Percentiles rank a stretch among this genome's conserved stretches.
These are phyloP conservation scores for Harpalus rufipes DNA, from an alignment of 2,888 invertebrate species.

Conservation along the genomic window DNA sequence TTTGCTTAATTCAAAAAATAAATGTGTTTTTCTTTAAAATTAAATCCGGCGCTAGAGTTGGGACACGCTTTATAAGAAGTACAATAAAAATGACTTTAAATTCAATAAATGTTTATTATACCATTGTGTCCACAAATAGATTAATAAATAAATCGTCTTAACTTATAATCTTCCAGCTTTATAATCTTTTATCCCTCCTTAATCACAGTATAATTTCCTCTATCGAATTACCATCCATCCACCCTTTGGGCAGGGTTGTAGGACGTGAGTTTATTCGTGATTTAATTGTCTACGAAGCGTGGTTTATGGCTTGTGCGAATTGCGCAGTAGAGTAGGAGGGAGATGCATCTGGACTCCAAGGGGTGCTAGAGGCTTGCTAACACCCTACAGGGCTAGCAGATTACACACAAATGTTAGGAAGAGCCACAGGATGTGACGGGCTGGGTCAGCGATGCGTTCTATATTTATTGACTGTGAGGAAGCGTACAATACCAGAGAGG, in stretches of 20 bases:
- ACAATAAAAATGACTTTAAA: too few species aligned
- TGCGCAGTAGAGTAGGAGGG: slow-evolving; percentile 9
- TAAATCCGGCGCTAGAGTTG: too few species aligned
- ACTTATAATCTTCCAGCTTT: too few species aligned
- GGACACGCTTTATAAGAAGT: too few species aligned
- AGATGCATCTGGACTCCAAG: background rate
- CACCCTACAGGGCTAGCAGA: slow-evolving; percentile 21
- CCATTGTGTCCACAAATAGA: too few species aligned
- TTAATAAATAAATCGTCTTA: too few species aligned
- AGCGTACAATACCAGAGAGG: background rate
- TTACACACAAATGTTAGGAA: slow-evolving; percentile 56
- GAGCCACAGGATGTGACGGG: slow-evolving; percentile 50
- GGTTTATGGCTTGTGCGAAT: slow-evolving; percentile 39
- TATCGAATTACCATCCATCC: background rate
- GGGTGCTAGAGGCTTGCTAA: background rate
- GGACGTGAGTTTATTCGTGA: slow-evolving; percentile 21
- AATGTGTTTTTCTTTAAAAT: too few species aligned
- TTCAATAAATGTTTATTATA: too few species aligned
- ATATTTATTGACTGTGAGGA: slow-evolving; percentile 59
- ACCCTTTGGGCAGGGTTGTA: background rate
- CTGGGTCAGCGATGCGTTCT: slow-evolving; percentile 56
- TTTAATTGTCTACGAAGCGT: slow-evolving; percentile 26
- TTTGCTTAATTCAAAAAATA: too few species aligned
- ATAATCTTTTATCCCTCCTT: background rate
- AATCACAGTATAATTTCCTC: background rate